Conservation (phyloP, 2,113 vertebrate genomes). For the Prionailurus bengalensis region DNA sequence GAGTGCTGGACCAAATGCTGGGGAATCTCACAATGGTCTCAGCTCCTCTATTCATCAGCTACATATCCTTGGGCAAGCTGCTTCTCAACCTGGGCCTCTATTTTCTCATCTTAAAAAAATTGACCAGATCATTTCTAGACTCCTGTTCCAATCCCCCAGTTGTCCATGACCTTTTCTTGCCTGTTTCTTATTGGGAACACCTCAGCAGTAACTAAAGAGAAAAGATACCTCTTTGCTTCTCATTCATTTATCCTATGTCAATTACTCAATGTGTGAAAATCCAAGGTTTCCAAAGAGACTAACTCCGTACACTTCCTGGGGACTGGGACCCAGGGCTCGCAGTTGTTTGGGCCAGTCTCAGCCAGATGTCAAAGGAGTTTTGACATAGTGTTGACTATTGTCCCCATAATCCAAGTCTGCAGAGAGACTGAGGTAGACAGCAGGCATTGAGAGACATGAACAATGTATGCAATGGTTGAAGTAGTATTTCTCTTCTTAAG, state of each 20-base stretch:
- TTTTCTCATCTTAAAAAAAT: slow-evolving; percentile 1
- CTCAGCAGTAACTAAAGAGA: not conserved
- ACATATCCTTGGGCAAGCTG: not conserved
- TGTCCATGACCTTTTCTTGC: not conserved
- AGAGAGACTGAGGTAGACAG: not conserved
- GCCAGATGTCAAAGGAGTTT: not conserved
- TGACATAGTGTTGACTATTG: not conserved
- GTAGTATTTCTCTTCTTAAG: not conserved
- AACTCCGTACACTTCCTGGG: not conserved
- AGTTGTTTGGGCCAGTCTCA: not conserved
- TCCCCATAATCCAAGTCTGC: not conserved
- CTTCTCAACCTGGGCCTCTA: not conserved
- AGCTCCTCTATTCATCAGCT: not conserved
- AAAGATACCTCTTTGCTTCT: not conserved
- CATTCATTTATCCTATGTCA: not conserved
- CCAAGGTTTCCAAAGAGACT: not conserved
- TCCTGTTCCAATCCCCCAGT: not conserved
- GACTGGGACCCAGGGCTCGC: not conserved
- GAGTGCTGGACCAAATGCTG: not conserved
- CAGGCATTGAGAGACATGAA: not conserved
- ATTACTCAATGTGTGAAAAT: not conserved
- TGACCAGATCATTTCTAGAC: not conserved
- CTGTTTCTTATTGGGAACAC: not conserved
- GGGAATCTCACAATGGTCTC: not conserved
- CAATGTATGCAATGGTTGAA: not conserved